Conservation (phyloP, 2,797 vertebrate species). For the Siniperca undulata region DNA sequence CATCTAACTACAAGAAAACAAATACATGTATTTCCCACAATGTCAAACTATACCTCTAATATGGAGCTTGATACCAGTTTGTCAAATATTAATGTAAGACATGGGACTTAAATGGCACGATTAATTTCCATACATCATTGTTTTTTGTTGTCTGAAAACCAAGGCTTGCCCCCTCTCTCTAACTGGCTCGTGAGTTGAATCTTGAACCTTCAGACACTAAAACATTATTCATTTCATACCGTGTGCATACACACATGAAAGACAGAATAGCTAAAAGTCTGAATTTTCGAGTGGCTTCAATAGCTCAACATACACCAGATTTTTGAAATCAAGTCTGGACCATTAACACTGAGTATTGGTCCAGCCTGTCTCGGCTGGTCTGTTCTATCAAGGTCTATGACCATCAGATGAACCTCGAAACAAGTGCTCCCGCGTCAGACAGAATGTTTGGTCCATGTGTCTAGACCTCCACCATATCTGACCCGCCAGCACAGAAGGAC, state of each 20-base stretch:
- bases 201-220: conserved; percentile 13
- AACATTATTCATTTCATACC: conserved; percentile 17
- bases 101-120: background rate
- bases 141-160: conserved; percentile 11
- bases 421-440: conserved; percentile 72
- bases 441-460: conserved; percentile 83
- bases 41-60: background rate
- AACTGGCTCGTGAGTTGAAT: conserved; percentile 1
- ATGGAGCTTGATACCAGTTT: background rate
- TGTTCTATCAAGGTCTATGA: conserved; percentile 80
- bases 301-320: conserved; percentile 65
- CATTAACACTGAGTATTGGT: conserved; percentile 63
- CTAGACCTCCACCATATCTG: conserved; percentile 85
- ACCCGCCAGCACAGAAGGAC: conserved; percentile 89
- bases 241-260: background rate
- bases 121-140: conserved; percentile 5
- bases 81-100: background rate
- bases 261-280: conserved; percentile 37
- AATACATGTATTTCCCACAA: background rate
- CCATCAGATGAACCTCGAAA: conserved; percentile 80
- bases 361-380: conserved; percentile 76
- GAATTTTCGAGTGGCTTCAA: conserved; percentile 25
- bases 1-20: background rate
- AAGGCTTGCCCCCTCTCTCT: background rate
- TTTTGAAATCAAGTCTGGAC: conserved; percentile 65